These are phyloP conservation scores for Xestia sexstrigata DNA, from an alignment of 2,888 invertebrate genomes.

Conservation along the genomic window DNA sequence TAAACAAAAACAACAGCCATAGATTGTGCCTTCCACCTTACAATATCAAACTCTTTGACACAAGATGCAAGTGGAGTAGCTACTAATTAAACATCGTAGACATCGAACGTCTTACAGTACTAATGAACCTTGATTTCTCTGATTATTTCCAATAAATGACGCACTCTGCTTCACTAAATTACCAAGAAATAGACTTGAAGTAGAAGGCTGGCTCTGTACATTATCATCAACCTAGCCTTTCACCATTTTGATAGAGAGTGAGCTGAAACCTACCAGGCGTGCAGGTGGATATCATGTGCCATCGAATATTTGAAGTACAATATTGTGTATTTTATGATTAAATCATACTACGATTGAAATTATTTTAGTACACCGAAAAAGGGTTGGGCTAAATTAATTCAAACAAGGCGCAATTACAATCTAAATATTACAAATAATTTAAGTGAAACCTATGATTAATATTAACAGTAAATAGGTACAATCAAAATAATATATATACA, in stretches of 20 bases:
- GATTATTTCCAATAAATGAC: slow-evolving; percentile 32
- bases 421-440: slow-evolving; percentile 18
- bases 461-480: slow-evolving; percentile 19
- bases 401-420: slow-evolving; percentile 10
- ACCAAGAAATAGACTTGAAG: background rate
- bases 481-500: slow-evolving; percentile 1
- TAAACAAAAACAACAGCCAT: background rate
- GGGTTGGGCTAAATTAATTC: slow-evolving; percentile 16
- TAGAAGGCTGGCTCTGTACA: background rate
- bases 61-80: slow-evolving; percentile 66
- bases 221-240: background rate
- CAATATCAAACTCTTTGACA: slow-evolving; percentile 72
- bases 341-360: background rate
- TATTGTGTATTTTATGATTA: background rate
- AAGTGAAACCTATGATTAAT: slow-evolving; percentile 34
- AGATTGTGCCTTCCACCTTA: slow-evolving; percentile 52
- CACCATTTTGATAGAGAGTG: background rate
- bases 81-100: slow-evolving; percentile 69
- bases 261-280: no score
- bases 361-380: background rate
- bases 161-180: slow-evolving; percentile 12
- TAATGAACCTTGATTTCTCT: slow-evolving; percentile 54
- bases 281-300: no score
- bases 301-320: background rate
- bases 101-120: slow-evolving; percentile 36